Percentiles rank a stretch among this genome's conserved stretches.
These are phyloP conservation scores for Ctenosaura bakeri DNA, from an alignment of 2,797 vertebrate genomes.

Conservation along the genomic window DNA sequence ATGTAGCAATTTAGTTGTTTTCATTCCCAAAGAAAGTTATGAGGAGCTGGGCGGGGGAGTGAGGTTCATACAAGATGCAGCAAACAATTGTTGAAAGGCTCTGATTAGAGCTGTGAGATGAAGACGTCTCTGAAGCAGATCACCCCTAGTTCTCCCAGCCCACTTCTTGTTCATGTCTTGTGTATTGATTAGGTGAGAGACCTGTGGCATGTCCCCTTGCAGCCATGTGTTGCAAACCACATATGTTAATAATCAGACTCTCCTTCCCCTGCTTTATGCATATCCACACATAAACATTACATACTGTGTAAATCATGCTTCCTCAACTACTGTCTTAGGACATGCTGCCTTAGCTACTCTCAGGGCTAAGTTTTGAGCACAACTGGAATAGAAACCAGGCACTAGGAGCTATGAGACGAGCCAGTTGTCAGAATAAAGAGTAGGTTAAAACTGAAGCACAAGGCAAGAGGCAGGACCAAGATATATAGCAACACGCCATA, in stretches of 20 bases:
- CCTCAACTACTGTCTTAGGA: background rate
- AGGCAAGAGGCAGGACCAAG: background rate
- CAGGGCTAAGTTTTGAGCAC: too few relatives aligned
- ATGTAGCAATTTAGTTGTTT: background rate
- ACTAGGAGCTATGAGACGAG: too few relatives aligned
- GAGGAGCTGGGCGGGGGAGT: background rate
- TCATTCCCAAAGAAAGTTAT: background rate
- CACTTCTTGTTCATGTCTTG: background rate
- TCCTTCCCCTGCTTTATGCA: background rate
- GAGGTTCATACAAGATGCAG: background rate
- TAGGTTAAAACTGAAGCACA: background rate
- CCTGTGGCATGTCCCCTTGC: too few relatives aligned
- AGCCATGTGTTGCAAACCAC: background rate
- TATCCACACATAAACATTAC: background rate
- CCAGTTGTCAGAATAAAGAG: background rate
- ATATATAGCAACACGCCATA: too few relatives aligned
- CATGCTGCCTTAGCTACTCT: background rate
- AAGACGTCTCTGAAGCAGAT: background rate
- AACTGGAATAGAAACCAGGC: background rate
- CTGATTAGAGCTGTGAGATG: background rate
- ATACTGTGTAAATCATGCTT: background rate
- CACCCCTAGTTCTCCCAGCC: background rate
- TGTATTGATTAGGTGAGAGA: background rate
- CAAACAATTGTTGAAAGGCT: background rate
- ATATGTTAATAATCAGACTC: background rate